Percentiles rank a stretch among this genome's conserved stretches.
Evolutionary conservation across 2,797 vertebrate species (phyloP).

Genomic region (Oceanodroma leucorhoa): DNA sequence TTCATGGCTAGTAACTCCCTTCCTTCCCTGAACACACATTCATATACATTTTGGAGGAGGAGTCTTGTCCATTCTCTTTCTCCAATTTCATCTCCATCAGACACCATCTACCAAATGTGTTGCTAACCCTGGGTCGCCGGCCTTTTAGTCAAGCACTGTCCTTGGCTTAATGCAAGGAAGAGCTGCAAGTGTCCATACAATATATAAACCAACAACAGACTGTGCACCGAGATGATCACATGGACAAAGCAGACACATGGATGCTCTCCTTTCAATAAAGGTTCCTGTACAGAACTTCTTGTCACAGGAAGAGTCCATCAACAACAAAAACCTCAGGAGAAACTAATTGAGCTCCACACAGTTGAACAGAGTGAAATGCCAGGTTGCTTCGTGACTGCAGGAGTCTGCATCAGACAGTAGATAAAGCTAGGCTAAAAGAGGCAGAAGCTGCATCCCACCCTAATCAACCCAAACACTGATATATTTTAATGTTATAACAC

Average conservation of each 20-base stretch:
- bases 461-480: background rate
- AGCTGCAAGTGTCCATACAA: background rate
- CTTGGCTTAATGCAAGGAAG: background rate
- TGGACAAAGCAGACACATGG: background rate
- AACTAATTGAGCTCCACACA: fast-evolving
- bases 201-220: background rate
- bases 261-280: background rate
- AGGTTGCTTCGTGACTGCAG: background rate
- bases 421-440: background rate
- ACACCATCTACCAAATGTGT: background rate
- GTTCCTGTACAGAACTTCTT: background rate
- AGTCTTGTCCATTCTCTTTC: background rate
- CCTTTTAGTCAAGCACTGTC: background rate
- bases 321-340: background rate
- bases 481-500: background rate
- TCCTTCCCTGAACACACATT: background rate
- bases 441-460: background rate
- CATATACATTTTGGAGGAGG: background rate
- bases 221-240: fast-evolving
- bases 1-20: background rate
- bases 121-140: background rate
- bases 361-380: background rate
- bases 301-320: background rate
- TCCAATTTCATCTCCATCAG: background rate
- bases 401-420: background rate